Evolutionary conservation across 2,113 vertebrate species (phyloP).

Genomic region (Noctilio leporinus): DNA sequence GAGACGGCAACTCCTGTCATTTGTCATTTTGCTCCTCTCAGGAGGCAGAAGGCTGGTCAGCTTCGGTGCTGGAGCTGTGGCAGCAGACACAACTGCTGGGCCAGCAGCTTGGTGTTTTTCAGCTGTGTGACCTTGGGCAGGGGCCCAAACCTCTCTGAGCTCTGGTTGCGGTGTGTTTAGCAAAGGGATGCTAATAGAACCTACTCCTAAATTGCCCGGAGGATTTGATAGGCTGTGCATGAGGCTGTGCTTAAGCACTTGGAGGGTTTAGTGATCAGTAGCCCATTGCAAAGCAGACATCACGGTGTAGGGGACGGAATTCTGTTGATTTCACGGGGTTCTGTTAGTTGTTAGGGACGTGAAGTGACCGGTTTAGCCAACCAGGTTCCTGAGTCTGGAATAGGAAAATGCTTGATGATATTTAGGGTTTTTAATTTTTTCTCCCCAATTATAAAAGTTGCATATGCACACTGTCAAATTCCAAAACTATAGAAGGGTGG

Average conservation of each 20-base stretch:
- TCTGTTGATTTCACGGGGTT: background rate
- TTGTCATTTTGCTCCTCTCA: accelerated
- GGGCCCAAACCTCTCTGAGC: slow-evolving; percentile 21
- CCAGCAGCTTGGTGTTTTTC: background rate
- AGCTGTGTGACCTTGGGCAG: background rate
- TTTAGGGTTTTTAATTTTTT: background rate
- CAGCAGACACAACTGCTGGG: accelerated
- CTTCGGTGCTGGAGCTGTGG: background rate
- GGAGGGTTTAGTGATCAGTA: background rate
- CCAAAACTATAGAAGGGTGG: background rate
- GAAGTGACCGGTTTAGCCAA: background rate
- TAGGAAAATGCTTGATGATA: background rate
- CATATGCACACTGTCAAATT: background rate
- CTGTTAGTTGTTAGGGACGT: background rate
- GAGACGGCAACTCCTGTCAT: too few species aligned
- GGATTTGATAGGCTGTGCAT: accelerated
- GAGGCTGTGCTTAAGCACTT: too few species aligned
- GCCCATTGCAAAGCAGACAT: background rate
- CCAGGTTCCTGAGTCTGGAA: background rate
- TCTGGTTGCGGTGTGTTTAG: background rate
- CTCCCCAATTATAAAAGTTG: background rate
- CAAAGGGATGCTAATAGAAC: background rate
- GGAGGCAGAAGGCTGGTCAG: background rate
- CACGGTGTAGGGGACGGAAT: background rate
- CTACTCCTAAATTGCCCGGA: accelerated